A percentile compares a stretch with the other conserved stretches of the same genome.
These are phyloP conservation scores for Ctenoplectra terminalis DNA, from an alignment of 1,140 invertebrate genomes.

Conservation along the genomic window DNA sequence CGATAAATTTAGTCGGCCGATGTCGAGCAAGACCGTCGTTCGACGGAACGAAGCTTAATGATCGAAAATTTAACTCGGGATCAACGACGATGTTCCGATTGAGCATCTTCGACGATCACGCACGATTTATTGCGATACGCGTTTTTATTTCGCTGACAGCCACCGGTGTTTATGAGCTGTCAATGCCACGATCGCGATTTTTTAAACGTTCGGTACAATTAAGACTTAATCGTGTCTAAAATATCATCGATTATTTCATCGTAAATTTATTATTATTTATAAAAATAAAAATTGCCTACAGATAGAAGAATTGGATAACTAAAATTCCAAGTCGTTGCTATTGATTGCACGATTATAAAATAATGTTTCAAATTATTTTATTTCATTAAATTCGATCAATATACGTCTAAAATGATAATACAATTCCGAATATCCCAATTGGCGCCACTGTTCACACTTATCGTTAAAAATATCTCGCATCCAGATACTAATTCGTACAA, in stretches of 20 bases:
- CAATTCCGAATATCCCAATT: not conserved
- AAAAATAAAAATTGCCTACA: too few relatives aligned
- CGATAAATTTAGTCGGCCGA: conserved; percentile 63
- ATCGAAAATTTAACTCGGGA: conserved; percentile 58
- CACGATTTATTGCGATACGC: conserved; percentile 53
- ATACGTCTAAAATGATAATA: too few relatives aligned
- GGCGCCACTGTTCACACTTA: not conserved
- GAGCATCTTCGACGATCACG: conserved; percentile 12
- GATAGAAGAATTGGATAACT: too few relatives aligned
- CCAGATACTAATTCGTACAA: not conserved
- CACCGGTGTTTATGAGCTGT: not conserved
- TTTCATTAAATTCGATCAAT: too few relatives aligned
- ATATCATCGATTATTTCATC: too few relatives aligned
- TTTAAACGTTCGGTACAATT: not conserved
- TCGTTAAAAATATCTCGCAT: not conserved
- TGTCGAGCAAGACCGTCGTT: conserved; percentile 42
- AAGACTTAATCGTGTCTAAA: too few relatives aligned
- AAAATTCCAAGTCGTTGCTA: too few relatives aligned
- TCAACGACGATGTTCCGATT: conserved; percentile 22
- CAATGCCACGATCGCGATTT: not conserved
- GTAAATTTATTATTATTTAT: too few relatives aligned
- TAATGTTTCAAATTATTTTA: too few relatives aligned
- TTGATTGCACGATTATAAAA: too few relatives aligned
- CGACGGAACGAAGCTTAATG: conserved; percentile 33
- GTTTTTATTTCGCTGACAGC: not conserved